A percentile compares a stretch with the other conserved stretches of the same genome.
Evolutionary conservation across 2,888 invertebrate species (phyloP).

Genomic region (Morpho deidamia): DNA sequence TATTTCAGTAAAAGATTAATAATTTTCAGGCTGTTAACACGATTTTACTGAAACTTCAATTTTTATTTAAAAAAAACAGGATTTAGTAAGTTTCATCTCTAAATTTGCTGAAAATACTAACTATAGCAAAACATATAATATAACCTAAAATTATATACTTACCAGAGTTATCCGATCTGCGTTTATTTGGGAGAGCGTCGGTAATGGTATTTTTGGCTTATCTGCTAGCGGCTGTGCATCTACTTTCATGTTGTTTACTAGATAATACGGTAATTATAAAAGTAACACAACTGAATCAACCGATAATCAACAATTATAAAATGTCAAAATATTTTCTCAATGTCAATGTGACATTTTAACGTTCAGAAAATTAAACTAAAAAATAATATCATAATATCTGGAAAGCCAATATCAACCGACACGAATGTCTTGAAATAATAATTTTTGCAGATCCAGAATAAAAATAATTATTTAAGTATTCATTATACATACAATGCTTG

Average conservation of each 20-base stretch:
- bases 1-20: no score
- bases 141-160: conserved; percentile 48
- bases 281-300: background rate
- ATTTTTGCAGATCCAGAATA: no score
- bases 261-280: conserved; percentile 5
- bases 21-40: no score
- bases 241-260: conserved; percentile 47
- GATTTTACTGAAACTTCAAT: no score
- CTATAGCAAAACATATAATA: conserved; percentile 15
- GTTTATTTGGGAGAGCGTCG: conserved; percentile 94
- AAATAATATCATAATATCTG: no score
- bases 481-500: no score
- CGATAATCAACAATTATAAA: conserved; percentile 25
- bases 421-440: no score
- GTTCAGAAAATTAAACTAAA: conserved; percentile 1
- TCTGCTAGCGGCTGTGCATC: conserved; percentile 47
- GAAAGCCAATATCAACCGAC: no score
- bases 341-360: conserved; percentile 11
- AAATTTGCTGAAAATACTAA: background rate
- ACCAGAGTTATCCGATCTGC: conserved; percentile 93
- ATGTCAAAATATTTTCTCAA: conserved; percentile 6
- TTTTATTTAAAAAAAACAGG: background rate
- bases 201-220: conserved; percentile 79
- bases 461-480: no score
- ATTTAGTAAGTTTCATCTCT: background rate